Evolutionary conservation across 2,797 vertebrate genomes (phyloP).

Genomic region (Apogon talboti): DNA sequence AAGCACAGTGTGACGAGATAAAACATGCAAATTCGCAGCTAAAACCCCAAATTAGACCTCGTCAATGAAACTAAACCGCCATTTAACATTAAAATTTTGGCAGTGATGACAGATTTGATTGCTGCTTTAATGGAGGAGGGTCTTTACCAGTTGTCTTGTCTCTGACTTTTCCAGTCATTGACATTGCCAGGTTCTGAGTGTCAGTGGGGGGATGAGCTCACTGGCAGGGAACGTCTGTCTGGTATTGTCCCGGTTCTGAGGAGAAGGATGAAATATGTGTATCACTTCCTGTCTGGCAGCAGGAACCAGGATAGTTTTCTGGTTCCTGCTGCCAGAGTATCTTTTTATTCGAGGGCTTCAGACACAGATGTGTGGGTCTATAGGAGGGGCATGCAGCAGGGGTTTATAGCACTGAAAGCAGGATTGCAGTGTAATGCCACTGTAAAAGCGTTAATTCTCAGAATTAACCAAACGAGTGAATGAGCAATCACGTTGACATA

Average conservation of each 20-base stretch:
- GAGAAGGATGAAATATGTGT: constrained; percentile 20
- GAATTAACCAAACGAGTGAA: not conserved
- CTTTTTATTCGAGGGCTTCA: not conserved
- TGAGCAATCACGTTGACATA: not conserved
- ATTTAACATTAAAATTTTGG: constrained; percentile 49
- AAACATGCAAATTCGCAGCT: constrained; percentile 60
- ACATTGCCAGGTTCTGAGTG: constrained; percentile 49
- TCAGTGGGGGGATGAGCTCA: constrained; percentile 54
- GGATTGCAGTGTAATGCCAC: not conserved
- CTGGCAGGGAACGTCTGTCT: constrained; percentile 40
- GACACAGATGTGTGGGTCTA: constrained; percentile 15
- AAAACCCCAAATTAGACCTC: constrained; percentile 69
- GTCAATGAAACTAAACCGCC: constrained; percentile 45
- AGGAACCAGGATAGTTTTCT: constrained; percentile 13
- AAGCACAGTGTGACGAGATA: constrained; percentile 42
- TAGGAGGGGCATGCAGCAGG: not conserved
- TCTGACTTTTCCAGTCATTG: constrained; percentile 56
- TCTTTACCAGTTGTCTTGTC: constrained; percentile 33
- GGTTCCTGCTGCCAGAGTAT: not conserved
- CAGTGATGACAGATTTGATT: constrained; percentile 12
- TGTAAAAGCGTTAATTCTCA: not conserved
- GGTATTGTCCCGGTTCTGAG: constrained; percentile 28
- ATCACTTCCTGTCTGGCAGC: constrained; percentile 49
- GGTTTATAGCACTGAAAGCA: not conserved
- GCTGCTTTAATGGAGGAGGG: constrained; percentile 14